These are phyloP conservation scores for Uropsilus gracilis DNA, from an alignment of 2,113 vertebrate species.

Conservation along the genomic window DNA sequence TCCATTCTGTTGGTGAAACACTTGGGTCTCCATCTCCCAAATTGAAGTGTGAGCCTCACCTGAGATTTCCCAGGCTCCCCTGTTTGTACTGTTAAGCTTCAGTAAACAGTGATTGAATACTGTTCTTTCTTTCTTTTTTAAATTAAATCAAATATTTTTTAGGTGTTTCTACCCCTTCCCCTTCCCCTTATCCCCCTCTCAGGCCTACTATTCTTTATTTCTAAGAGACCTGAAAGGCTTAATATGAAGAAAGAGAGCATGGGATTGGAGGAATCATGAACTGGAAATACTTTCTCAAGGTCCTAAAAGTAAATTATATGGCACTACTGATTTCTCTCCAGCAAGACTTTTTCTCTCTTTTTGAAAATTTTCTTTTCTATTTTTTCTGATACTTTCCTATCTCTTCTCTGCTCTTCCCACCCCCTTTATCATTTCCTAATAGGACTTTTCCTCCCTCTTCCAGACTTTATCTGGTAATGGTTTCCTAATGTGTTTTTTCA, in stretches of 20 bases:
- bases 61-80: neutral
- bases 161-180: too few relatives aligned
- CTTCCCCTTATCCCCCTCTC: too few relatives aligned
- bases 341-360: neutral
- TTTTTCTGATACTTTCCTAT: neutral
- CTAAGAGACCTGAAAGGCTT: neutral
- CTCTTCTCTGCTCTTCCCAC: neutral
- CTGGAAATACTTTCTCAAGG: neutral
- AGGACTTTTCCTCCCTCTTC: neutral
- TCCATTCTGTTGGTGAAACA: neutral
- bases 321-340: neutral
- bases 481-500: neutral
- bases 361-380: neutral
- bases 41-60: neutral
- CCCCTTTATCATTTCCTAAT: conserved; percentile 18
- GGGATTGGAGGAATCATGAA: neutral
- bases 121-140: neutral
- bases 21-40: neutral
- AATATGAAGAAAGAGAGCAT: neutral
- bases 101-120: neutral
- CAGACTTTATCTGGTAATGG: neutral
- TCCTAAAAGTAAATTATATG: neutral
- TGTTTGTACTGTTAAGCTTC: neutral
- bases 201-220: too few relatives aligned
- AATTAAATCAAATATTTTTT: too few relatives aligned